Evolutionary conservation across 1,140 invertebrate genomes (phyloP).

Genomic region (Thaumetopoea pityocampa): DNA sequence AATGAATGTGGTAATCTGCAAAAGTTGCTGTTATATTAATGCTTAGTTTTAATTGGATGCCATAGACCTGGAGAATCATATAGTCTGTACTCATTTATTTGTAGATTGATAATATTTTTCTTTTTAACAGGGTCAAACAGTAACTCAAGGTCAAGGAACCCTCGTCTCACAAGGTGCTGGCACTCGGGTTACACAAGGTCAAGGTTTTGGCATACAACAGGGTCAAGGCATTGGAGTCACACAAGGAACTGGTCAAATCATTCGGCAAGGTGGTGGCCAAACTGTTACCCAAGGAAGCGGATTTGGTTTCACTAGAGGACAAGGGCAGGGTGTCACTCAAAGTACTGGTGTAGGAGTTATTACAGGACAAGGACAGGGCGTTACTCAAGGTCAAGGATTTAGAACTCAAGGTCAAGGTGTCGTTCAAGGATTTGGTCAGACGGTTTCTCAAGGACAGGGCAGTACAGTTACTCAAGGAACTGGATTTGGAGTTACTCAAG

Average conservation of each 20-base stretch:
- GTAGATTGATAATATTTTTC: no score
- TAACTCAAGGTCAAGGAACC: no score
- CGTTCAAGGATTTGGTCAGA: slow-evolving; percentile 5
- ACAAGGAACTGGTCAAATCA: slow-evolving; percentile 11
- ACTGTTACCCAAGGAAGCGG: slow-evolving; percentile 1
- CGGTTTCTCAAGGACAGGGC: slow-evolving; percentile 7
- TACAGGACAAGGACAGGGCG: slow-evolving; percentile 10
- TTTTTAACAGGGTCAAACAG: background rate
- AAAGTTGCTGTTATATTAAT: no score
- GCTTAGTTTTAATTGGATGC: no score
- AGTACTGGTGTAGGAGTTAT: slow-evolving; percentile 2
- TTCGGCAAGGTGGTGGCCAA: slow-evolving; percentile 9
- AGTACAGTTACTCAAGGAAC: slow-evolving; percentile 4
- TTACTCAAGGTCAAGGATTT: slow-evolving; percentile 18
- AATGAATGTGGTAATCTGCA: no score
- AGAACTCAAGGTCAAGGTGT: slow-evolving; percentile 14
- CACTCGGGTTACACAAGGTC: background rate
- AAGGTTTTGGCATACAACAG: background rate
- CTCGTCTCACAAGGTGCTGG: slow-evolving; percentile 3
- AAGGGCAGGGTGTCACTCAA: slow-evolving; percentile 9
- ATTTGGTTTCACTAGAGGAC: background rate
- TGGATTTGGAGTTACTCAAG: slow-evolving; percentile 10
- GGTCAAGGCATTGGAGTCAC: slow-evolving; percentile 1
- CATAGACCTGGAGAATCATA: no score
- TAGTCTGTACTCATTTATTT: no score